These are phyloP conservation scores for Pangasius macronema DNA, from an alignment of 2,797 vertebrate species.

Conservation along the genomic window DNA sequence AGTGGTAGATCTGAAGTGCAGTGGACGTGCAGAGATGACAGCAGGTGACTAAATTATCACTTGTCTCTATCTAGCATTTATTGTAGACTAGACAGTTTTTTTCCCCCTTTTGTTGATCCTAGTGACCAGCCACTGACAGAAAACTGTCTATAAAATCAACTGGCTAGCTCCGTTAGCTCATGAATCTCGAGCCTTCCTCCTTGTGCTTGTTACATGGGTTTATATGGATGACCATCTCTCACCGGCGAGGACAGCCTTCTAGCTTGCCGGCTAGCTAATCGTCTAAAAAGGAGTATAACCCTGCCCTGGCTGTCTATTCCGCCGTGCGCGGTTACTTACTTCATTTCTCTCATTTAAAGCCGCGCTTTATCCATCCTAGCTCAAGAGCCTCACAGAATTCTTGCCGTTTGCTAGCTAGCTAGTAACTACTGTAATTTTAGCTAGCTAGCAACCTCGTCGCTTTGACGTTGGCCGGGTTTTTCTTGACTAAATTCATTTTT, in stretches of 20 bases:
- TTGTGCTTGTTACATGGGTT: background rate
- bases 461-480: background rate
- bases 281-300: background rate
- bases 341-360: background rate
- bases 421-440: background rate
- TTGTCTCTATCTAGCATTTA: background rate
- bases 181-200: slow-evolving; percentile 1
- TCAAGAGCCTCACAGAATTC: background rate
- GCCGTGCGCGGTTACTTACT: too few species aligned
- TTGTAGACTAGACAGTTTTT: too few species aligned
- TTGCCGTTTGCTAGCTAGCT: slow-evolving; percentile 15
- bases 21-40: background rate
- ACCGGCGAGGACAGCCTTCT: slow-evolving; percentile 9
- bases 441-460: slow-evolving; percentile 4
- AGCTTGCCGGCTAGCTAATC: background rate
- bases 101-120: background rate
- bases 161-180: background rate
- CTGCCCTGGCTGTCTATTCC: too few species aligned
- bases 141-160: background rate
- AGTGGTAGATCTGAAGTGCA: background rate
- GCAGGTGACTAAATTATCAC: background rate
- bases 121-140: background rate
- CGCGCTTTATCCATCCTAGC: background rate
- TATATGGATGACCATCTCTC: slow-evolving; percentile 26
- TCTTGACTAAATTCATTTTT: background rate